A percentile compares a stretch with the other conserved stretches of the same genome.
Evolutionary conservation across 2,888 invertebrate genomes (phyloP).

Genomic region (Andrena praecox): DNA sequence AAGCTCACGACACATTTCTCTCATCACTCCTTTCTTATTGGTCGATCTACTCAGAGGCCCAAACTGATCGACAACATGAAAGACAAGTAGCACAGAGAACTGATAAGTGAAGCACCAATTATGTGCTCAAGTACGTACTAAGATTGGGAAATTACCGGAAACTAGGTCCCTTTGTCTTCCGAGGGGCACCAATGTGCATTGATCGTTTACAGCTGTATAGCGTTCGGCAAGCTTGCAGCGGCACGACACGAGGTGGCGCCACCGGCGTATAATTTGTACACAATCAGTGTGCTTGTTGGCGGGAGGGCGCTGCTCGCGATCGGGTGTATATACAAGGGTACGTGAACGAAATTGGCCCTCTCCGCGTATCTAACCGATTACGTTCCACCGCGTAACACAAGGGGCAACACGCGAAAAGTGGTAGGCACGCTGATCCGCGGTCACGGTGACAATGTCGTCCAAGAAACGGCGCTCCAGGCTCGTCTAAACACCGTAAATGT

Average conservation of each 20-base stretch:
- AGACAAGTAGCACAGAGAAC: too few species aligned
- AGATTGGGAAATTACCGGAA: too few species aligned
- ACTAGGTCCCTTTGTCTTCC: too few species aligned
- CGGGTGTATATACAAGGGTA: conserved; percentile 49
- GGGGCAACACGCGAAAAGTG: conserved; percentile 19
- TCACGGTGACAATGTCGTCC: conserved; percentile 47
- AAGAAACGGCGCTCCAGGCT: conserved; percentile 5
- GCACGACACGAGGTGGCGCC: conserved; percentile 19
- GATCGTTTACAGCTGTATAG: background rate
- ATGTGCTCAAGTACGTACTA: too few species aligned
- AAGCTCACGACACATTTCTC: too few species aligned
- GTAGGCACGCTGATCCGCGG: background rate
- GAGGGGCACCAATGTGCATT: background rate
- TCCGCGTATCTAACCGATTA: conserved; percentile 12
- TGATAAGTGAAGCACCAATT: too few species aligned
- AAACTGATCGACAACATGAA: too few species aligned
- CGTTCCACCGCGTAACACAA: conserved; percentile 31
- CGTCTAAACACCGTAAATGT: conserved; percentile 56
- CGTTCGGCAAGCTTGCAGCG: background rate
- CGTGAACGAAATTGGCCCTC: conserved; percentile 48
- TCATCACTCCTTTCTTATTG: too few species aligned
- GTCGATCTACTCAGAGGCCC: too few species aligned
- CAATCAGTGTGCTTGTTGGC: background rate
- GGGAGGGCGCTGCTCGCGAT: conserved; percentile 58
- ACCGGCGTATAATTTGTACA: conserved; percentile 27